Conservation (phyloP, 2,797 vertebrate species). For the Spheniscus humboldti region DNA sequence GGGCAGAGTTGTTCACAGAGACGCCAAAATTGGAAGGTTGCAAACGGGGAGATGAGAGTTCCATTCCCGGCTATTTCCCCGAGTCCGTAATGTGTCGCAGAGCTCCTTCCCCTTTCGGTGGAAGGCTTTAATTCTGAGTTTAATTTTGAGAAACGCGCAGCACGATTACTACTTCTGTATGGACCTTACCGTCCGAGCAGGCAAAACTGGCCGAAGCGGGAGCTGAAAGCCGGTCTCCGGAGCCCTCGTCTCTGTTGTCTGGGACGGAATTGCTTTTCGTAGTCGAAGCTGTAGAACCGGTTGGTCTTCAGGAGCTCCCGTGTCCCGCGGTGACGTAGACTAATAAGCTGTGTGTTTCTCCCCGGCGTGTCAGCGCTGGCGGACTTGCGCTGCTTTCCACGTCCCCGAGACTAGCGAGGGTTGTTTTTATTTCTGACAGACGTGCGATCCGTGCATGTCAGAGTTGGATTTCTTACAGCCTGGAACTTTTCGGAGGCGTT, state of each 20-base stretch:
- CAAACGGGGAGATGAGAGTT: not conserved
- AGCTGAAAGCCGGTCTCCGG: not conserved
- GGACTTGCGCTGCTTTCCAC: not conserved
- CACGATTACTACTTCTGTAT: not conserved
- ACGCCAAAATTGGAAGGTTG: not conserved
- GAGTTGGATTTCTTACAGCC: not conserved
- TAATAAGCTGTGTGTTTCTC: not conserved
- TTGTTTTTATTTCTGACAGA: not conserved
- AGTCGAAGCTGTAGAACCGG: not conserved
- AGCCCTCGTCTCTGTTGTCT: not conserved
- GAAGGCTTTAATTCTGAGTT: not conserved
- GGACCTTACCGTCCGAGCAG: not conserved
- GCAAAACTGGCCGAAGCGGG: not conserved
- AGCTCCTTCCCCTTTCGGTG: not conserved
- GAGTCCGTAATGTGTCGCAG: not conserved
- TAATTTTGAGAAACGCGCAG: not conserved
- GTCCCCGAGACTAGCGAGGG: not conserved
- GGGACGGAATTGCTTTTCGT: not conserved
- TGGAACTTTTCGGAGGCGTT: accelerated
- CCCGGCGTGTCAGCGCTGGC: not conserved
- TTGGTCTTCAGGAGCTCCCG: not conserved
- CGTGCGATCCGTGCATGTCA: not conserved
- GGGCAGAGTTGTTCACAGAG: not conserved
- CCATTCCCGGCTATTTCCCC: not conserved
- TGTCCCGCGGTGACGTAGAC: not conserved